Conservation (phyloP, 30 jellyfish, hydroid and myxozoan genomes). For the Cassiopea andromeda region DNA sequence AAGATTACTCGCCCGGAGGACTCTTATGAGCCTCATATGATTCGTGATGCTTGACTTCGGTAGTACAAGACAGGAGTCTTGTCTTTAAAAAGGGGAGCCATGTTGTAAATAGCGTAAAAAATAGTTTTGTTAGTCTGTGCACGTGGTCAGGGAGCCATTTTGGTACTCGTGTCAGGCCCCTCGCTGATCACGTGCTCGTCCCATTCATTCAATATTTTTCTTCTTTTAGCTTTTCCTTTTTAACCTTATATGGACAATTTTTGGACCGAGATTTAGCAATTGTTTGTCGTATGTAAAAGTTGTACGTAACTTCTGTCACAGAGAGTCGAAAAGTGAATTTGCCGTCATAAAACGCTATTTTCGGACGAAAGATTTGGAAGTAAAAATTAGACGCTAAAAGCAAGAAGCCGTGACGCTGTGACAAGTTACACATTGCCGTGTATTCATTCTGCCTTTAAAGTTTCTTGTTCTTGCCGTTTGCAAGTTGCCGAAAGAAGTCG, state of each 20-base stretch:
- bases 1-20: background rate
- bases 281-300: background rate
- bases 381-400: background rate
- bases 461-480: background rate
- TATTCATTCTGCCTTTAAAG: background rate
- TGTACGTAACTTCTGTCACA: background rate
- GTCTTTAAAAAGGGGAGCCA: background rate
- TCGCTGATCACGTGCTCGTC: background rate
- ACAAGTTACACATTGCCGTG: background rate
- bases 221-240: background rate
- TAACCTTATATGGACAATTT: background rate
- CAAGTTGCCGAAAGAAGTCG: background rate
- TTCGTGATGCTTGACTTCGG: background rate
- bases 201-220: background rate
- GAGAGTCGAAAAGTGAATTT: background rate
- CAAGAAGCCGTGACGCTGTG: background rate
- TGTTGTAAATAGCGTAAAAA: background rate
- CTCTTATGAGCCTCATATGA: background rate
- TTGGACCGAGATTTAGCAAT: background rate
- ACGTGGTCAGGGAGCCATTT: background rate
- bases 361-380: background rate
- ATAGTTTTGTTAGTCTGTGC: background rate
- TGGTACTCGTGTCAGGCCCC: background rate
- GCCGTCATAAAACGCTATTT: background rate
- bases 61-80: background rate